phyloP scores from a whole-genome alignment of 2,797 vertebrate genomes.

The Brachyalestes nurse region DNA sequence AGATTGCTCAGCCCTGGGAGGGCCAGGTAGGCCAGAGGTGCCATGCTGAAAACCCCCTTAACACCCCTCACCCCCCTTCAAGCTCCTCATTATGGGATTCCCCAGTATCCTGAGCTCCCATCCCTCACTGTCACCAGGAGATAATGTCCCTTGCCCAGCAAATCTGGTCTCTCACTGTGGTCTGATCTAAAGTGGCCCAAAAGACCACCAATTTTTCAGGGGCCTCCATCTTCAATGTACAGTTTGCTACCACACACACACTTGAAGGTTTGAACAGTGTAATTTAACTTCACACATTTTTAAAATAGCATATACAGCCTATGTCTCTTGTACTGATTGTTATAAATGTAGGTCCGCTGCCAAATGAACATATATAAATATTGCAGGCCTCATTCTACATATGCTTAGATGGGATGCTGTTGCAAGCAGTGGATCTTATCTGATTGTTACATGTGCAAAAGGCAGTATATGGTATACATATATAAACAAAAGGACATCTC shows the following conservation, averaged over 20 bases:
- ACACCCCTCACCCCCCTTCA: not conserved
- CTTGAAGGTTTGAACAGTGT: constrained; percentile 1
- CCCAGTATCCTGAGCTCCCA: constrained; percentile 84
- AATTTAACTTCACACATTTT: not conserved
- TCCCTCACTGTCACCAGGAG: constrained; percentile 90
- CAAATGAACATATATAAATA: too few relatives aligned
- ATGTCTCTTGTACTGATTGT: not conserved
- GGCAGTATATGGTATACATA: too few relatives aligned
- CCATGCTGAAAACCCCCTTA: constrained; percentile 74
- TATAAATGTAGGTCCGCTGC: too few relatives aligned
- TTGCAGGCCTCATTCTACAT: too few relatives aligned
- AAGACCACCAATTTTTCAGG: constrained; percentile 66
- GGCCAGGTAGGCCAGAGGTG: constrained; percentile 85
- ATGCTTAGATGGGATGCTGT: too few relatives aligned
- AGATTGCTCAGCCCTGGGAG: constrained; percentile 95
- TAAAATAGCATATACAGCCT: not conserved
- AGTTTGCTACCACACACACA: constrained; percentile 9
- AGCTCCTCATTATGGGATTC: constrained; percentile 89
- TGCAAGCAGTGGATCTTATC: too few relatives aligned
- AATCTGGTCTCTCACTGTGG: constrained; percentile 80
- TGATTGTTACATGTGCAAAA: too few relatives aligned
- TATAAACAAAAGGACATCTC: too few relatives aligned
- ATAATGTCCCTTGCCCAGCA: constrained; percentile 70
- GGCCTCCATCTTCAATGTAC: constrained; percentile 30
- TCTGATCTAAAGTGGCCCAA: constrained; percentile 59